Percentiles rank a stretch among this genome's conserved stretches.
These are phyloP conservation scores for Microtus richardsoni DNA, from an alignment of 2,113 vertebrate species.

Conservation along the genomic window DNA sequence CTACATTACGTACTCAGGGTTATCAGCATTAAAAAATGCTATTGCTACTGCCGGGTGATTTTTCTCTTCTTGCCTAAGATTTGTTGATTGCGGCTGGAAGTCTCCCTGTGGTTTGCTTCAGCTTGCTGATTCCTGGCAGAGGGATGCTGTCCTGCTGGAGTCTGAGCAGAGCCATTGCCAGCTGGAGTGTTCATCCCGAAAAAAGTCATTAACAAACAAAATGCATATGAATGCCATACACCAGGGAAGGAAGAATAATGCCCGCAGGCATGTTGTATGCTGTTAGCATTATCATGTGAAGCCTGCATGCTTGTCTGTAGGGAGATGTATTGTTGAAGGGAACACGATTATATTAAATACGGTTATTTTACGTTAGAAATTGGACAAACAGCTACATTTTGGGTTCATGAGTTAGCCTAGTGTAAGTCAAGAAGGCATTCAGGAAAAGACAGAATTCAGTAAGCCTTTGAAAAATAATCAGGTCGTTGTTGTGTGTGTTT, in stretches of 20 bases:
- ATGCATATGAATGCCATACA: background rate
- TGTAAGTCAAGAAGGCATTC: background rate
- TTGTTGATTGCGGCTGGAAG: background rate
- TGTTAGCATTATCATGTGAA: background rate
- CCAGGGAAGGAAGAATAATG: background rate
- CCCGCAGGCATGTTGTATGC: background rate
- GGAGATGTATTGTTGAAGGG: constrained; percentile 9
- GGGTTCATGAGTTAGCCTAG: background rate
- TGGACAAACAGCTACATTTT: background rate
- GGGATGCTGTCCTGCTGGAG: background rate
- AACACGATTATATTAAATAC: background rate
- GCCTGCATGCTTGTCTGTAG: background rate
- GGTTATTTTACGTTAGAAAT: background rate
- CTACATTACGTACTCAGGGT: background rate
- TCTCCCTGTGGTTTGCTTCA: background rate
- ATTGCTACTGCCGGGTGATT: background rate
- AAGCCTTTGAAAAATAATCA: background rate
- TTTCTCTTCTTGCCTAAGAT: constrained; percentile 22
- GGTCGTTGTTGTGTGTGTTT: too few species aligned
- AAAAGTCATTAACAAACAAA: constrained; percentile 52
- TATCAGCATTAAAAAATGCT: background rate
- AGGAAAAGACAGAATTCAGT: constrained; percentile 5
- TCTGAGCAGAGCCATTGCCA: constrained; percentile 4
- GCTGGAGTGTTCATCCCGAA: background rate
- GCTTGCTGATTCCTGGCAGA: background rate